These are phyloP conservation scores for Uloborus diversus DNA, from an alignment of 1,140 invertebrate species.

Conservation along the genomic window DNA sequence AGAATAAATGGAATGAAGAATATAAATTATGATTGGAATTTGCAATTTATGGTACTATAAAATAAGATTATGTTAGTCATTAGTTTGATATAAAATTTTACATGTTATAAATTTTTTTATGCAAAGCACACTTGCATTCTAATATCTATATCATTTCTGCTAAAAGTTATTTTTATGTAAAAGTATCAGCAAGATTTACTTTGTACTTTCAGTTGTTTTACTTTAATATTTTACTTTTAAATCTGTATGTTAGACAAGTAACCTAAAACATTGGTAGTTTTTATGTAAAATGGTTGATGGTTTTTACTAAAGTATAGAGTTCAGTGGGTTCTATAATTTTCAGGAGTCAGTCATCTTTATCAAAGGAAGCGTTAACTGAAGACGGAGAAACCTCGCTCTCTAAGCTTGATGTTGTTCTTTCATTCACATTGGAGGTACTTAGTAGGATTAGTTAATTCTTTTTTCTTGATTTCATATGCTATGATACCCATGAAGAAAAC, in stretches of 20 bases:
- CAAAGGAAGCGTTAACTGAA: slow-evolving; percentile 90
- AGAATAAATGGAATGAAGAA: too few species aligned
- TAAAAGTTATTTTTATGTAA: not conserved
- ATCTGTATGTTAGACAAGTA: too few species aligned
- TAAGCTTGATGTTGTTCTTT: slow-evolving; percentile 96
- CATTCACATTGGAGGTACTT: slow-evolving; percentile 92
- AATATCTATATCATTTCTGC: too few species aligned
- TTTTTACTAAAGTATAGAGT: not conserved
- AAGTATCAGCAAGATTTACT: not conserved
- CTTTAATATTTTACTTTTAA: not conserved
- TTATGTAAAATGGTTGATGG: not conserved
- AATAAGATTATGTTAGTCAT: too few species aligned
- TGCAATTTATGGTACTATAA: too few species aligned
- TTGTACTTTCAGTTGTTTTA: not conserved
- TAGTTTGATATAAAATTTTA: too few species aligned
- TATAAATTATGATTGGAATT: too few species aligned
- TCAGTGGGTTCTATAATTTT: slow-evolving; percentile 45
- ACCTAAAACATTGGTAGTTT: too few species aligned
- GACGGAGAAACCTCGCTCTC: slow-evolving; percentile 90
- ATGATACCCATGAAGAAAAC: too few species aligned
- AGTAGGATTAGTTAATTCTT: slow-evolving; percentile 56
- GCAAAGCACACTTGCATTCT: too few species aligned
- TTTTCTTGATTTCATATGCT: not conserved
- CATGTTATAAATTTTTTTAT: too few species aligned
- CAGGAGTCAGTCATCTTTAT: slow-evolving; percentile 88